These are phyloP conservation scores for Lucilia cuprina DNA, from an alignment of 1,140 invertebrate genomes.

Conservation along the genomic window DNA sequence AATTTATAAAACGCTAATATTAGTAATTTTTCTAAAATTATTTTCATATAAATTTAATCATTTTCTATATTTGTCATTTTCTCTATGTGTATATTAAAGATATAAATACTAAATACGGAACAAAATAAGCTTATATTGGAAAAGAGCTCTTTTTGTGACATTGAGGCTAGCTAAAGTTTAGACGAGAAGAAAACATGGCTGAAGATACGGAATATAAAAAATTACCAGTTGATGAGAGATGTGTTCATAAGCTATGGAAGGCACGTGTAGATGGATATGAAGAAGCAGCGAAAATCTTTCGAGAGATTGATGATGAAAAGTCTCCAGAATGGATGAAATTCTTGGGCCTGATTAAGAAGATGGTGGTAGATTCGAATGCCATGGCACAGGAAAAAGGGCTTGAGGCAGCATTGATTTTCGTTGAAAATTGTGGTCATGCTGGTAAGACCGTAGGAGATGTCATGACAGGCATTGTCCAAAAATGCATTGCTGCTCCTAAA, in stretches of 20 bases:
- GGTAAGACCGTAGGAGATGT: constrained; percentile 89
- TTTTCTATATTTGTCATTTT: background rate
- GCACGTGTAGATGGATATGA: constrained; percentile 93
- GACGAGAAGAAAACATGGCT: constrained; percentile 69
- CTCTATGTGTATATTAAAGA: background rate
- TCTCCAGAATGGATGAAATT: constrained; percentile 93
- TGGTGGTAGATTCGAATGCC: constrained; percentile 94
- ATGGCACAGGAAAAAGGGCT: constrained; percentile 95
- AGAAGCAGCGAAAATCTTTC: constrained; percentile 88
- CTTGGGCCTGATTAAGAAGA: constrained; percentile 91
- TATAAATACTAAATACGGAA: too few relatives aligned
- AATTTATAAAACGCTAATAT: too few relatives aligned
- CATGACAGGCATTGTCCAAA: constrained; percentile 86
- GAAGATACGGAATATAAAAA: constrained; percentile 93
- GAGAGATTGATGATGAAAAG: constrained; percentile 88
- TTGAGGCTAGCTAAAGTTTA: background rate
- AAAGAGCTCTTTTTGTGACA: too few relatives aligned
- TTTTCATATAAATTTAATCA: too few relatives aligned
- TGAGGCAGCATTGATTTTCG: constrained; percentile 87
- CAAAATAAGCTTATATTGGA: too few relatives aligned
- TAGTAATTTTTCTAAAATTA: background rate
- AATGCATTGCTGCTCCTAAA: constrained; percentile 91
- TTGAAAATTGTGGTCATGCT: constrained; percentile 86
- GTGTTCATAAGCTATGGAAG: constrained; percentile 95
- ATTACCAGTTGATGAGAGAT: constrained; percentile 88